These are phyloP conservation scores for Andrena chrysosceles DNA, from an alignment of 2,888 invertebrate genomes.

Conservation along the genomic window DNA sequence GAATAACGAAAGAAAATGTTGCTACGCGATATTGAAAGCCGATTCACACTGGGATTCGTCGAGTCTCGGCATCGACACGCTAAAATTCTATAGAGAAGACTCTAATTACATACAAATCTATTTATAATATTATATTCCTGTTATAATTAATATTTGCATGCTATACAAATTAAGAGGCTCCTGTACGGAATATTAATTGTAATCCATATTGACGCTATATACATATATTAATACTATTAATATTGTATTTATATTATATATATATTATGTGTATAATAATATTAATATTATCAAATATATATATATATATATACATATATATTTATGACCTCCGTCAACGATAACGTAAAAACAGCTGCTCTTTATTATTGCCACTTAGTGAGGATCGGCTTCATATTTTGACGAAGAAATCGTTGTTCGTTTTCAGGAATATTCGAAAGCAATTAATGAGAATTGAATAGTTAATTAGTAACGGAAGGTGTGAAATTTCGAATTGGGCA, in stretches of 20 bases:
- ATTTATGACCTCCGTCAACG: conserved; percentile 43
- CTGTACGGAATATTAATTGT: conserved; percentile 57
- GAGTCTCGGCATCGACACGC: conserved; percentile 47
- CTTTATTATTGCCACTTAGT: conserved; percentile 41
- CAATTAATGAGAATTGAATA: conserved; percentile 1
- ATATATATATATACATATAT: background rate
- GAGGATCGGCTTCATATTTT: conserved; percentile 58
- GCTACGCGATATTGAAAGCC: conserved; percentile 33
- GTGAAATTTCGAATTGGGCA: conserved; percentile 27
- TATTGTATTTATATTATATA: conserved; percentile 58
- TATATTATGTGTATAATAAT: conserved; percentile 60
- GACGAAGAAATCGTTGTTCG: conserved; percentile 12
- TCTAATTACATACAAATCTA: conserved; percentile 52
- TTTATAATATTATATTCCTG: conserved; percentile 58
- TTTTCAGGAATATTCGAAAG: conserved; percentile 14
- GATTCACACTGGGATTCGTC: conserved; percentile 56
- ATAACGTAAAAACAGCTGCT: conserved; percentile 22
- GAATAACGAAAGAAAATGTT: background rate
- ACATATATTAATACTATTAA: conserved; percentile 60
- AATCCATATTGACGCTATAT: conserved; percentile 51
- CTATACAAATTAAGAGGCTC: conserved; percentile 46
- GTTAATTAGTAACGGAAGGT: background rate
- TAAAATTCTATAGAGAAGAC: conserved; percentile 38
- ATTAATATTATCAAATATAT: conserved; percentile 52
- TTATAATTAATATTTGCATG: conserved; percentile 62